phyloP scores from a whole-genome alignment of 2,888 invertebrate species.

The Apamea monoglypha region DNA sequence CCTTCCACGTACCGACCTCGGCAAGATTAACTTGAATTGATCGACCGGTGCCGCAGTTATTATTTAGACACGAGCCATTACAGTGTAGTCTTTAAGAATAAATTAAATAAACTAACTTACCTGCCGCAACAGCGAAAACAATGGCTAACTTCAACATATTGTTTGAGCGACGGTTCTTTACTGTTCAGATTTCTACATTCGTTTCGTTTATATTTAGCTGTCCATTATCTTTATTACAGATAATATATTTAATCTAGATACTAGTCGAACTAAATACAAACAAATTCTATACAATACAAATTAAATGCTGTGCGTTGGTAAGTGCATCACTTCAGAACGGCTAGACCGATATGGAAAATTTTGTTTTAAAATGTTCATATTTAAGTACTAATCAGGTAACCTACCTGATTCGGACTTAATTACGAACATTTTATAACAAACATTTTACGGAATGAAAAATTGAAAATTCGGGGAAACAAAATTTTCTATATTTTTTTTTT shows the following conservation, averaged over 20 bases:
- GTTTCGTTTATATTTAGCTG: slow-evolving; percentile 47
- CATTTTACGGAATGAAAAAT: neutral
- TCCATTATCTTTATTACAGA: neutral
- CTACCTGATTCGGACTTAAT: too few species aligned
- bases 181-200: slow-evolving; percentile 6
- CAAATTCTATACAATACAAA: too few species aligned
- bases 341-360: too few species aligned
- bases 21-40: neutral
- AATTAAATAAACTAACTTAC: slow-evolving; percentile 58
- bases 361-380: too few species aligned
- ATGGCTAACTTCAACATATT: slow-evolving; percentile 61
- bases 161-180: slow-evolving; percentile 19
- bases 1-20: neutral
- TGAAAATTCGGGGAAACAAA: neutral
- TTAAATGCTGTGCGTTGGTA: too few species aligned
- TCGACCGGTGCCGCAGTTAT: neutral
- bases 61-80: neutral
- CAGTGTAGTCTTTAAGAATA: neutral
- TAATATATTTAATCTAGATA: neutral
- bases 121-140: slow-evolving; percentile 58
- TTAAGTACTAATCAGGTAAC: too few species aligned
- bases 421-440: too few species aligned
- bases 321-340: too few species aligned
- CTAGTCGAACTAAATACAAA: neutral
- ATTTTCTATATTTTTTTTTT: neutral